Evolutionary conservation across 1,140 invertebrate species (phyloP), one percentile per base, ranked within the genome.

Genomic region (Brachionus paranguensis): DNA sequence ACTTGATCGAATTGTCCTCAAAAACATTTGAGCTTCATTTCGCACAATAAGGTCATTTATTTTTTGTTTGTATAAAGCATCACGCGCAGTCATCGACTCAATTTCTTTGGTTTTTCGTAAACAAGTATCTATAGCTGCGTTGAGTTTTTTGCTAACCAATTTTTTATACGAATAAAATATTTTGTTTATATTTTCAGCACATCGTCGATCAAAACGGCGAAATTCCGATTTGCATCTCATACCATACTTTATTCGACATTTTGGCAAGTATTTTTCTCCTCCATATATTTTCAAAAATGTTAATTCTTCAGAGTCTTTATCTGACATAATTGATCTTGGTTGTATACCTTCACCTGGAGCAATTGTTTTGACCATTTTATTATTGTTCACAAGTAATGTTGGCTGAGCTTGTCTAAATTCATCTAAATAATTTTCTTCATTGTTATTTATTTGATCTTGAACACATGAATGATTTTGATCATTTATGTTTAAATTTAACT

Each of bases 21-120:
- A 37, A 70, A 70, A 70, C 24, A 70, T 70, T 70, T 70, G 65
- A 3, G 65, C 65, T 14, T 70, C 65, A 70, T 70, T 70, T 11
- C 27, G 7, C 1, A 70, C 14, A 1, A 70, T 33, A 41, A 70
- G 41, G 41, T 70, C 29, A 12, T 70, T 70, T n/a, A 70, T 33
- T 33, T 29, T 33, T 33, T 70, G 14, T 11, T 33, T 29, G 8
- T 33, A 41, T 33, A 70, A 2, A 37, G 65, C 65, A 11, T 70
- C 24, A n/a, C 65, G 14, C 1, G 27, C 65, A 12, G 65, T 70
- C 14, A 70, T n/a, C 29, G 14, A 27, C 14, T 24, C 14, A 33
- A n/a, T 33, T 70, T 70, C 65, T 70, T 33, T 29, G 0, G 65
- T 70, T 70, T 70, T 70, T 70, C 65, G 11, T 14, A 70, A 37